These are phyloP conservation scores for Vesta saturnalis DNA, from an alignment of 2,888 invertebrate genomes.

Conservation along the genomic window DNA sequence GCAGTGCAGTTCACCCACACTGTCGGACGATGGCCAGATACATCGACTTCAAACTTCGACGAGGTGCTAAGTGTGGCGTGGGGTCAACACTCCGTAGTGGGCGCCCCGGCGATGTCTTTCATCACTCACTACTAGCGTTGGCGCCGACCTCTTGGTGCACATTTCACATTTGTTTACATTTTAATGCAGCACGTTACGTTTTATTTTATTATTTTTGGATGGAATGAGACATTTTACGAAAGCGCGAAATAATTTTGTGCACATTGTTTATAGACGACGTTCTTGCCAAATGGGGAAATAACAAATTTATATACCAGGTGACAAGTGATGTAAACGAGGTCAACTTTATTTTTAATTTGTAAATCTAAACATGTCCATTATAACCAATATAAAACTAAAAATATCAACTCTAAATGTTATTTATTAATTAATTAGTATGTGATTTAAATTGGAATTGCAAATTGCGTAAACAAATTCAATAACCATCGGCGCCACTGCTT, in stretches of 20 bases:
- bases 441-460: conserved; percentile 24
- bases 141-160: conserved; percentile 44
- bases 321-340: conserved; percentile 4
- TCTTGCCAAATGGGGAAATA: conserved; percentile 24
- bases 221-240: conserved; percentile 6
- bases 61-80: conserved; percentile 44
- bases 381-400: conserved; percentile 12
- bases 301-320: conserved; percentile 5
- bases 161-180: conserved; percentile 40
- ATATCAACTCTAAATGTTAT: conserved; percentile 6
- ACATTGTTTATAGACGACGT: conserved; percentile 1
- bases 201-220: conserved; percentile 27
- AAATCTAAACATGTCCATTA: not conserved
- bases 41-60: conserved; percentile 25
- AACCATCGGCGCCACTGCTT: conserved; percentile 22
- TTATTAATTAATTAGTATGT: conserved; percentile 23
- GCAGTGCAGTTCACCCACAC: conserved; percentile 43
- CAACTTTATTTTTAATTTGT: conserved; percentile 11
- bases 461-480: conserved; percentile 26
- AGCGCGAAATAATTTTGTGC: conserved; percentile 11
- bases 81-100: conserved; percentile 44
- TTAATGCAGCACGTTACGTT: conserved; percentile 28
- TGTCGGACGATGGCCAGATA: conserved; percentile 36
- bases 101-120: conserved; percentile 45
- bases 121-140: conserved; percentile 42